Conservation (phyloP, 2,888 invertebrate genomes). For the Tinea trinotella region DNA sequence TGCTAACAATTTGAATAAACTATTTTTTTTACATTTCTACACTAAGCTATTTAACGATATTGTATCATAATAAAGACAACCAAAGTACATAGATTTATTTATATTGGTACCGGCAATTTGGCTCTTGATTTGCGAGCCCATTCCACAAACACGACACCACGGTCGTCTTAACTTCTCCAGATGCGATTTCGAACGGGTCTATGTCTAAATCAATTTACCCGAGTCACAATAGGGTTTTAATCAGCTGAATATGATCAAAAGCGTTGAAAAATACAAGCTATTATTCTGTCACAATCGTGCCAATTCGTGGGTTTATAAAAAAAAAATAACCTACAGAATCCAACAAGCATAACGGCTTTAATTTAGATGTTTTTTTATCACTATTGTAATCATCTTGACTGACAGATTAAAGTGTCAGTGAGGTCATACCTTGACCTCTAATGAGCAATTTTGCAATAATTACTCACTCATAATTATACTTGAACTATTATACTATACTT, state of each 20-base stretch:
- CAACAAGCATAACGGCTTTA: conserved; percentile 4
- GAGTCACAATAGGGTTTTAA: too few species aligned
- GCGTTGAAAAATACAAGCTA: background rate
- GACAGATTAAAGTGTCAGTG: conserved; percentile 8
- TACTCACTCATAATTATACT: conserved; percentile 5
- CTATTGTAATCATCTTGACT: conserved; percentile 1
- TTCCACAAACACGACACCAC: too few species aligned
- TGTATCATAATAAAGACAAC: too few species aligned
- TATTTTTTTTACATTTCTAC: too few species aligned
- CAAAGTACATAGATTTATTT: too few species aligned
- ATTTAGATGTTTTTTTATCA: conserved; percentile 3
- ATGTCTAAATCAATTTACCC: too few species aligned
- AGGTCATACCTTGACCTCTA: conserved; percentile 12
- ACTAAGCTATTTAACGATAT: too few species aligned
- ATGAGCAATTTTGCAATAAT: conserved; percentile 18
- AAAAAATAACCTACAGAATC: conserved; percentile 33
- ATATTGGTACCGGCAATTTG: too few species aligned
- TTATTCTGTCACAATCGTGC: background rate
- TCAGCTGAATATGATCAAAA: background rate
- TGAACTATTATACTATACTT: background rate
- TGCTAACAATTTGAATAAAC: too few species aligned
- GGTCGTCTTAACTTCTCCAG: too few species aligned
- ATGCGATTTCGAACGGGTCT: too few species aligned
- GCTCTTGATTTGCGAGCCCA: too few species aligned
- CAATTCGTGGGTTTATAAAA: background rate